Percentiles rank a stretch among this genome's conserved stretches.
Evolutionary conservation across 2,797 vertebrate genomes (phyloP).

Genomic region (Sebastiscus albofasciatus): DNA sequence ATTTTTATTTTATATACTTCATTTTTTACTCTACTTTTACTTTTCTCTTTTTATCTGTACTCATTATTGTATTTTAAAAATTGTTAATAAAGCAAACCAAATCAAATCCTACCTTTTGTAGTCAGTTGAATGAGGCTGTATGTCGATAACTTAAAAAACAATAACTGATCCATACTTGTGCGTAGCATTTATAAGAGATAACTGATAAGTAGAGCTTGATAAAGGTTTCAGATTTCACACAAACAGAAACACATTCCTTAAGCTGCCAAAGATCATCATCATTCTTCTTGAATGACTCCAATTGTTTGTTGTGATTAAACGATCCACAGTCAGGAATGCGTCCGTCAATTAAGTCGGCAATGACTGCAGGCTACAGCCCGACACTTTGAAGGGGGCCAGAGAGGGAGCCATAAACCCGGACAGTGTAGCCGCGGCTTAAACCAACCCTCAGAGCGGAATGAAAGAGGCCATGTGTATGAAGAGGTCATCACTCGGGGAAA

Average conservation of each 20-base stretch:
- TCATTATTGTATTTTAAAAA: neutral
- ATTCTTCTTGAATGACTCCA: constrained; percentile 38
- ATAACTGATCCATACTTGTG: neutral
- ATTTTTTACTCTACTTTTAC: neutral
- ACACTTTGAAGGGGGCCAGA: constrained; percentile 60
- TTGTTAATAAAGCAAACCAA: neutral
- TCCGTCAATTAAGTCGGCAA: constrained; percentile 59
- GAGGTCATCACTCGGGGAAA: constrained; percentile 76
- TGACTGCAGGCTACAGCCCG: constrained; percentile 59
- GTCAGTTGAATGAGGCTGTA: neutral
- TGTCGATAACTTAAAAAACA: neutral
- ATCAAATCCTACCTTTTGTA: neutral
- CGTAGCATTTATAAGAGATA: neutral
- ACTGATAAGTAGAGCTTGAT: neutral
- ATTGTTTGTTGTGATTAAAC: constrained; percentile 72
- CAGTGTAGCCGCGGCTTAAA: constrained; percentile 66
- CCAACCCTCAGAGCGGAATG: constrained; percentile 68
- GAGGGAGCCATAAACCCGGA: constrained; percentile 66
- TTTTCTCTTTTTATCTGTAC: neutral
- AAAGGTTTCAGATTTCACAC: constrained; percentile 9
- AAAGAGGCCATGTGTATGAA: constrained; percentile 74
- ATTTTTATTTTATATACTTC: neutral
- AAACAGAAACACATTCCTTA: constrained; percentile 31
- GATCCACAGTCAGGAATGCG: constrained; percentile 59
- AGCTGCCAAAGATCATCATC: constrained; percentile 22